Base-by-base conservation (phyloP, 2,797 vertebrate species). In the Dicrostonyx torquatus region DNA sequence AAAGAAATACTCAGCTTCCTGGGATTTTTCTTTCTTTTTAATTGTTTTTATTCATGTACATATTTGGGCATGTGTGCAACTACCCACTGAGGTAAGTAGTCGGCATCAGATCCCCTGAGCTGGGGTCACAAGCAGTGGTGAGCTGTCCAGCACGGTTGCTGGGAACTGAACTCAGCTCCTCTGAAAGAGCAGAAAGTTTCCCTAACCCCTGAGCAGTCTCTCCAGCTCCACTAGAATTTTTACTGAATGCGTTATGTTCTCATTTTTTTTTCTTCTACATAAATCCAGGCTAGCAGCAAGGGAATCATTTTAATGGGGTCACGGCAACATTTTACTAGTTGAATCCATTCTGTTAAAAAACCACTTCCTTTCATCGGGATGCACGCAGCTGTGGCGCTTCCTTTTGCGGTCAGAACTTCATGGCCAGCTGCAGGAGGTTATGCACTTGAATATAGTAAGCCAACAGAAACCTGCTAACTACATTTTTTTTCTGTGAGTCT, bases 251-350 rank as follows among this genome's bases (percentile, higher is more conserved):
- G 7, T 13, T 80, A 2, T 50, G n/a, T 87, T 94, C 90, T 50
- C 15, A n/a, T 66, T 64, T 3, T 58, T 93, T 17, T 73, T 43
- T 11, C 17, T 86, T 72, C 43, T 83, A 66, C 73, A 14, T 75
- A 34, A 88, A 37, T 31, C 17, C 48, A 92, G 50, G 58, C 43
- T 45, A 86, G 78, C 58, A 94, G 70, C 94, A 92, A 91, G n/a
- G 50, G 48, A 77, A 17, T 55, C 43, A 45, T 90, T 93, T 91
- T 55, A 50, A 26, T 3, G 78, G 58, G 6, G 31, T 79, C 82
- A 84, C 70, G 90, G 64, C 4, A 82, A 80, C 85, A 18, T 91
- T 78, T 77, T 79, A 66, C 31, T 77, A 64, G 50, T 83, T 72
- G 88, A 90, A 78, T 43, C 29, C 11, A 29, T 90, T 89, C 60